phyloP scores from a whole-genome alignment of 64 coral and sea anemone species.

The Montipora cactus region DNA sequence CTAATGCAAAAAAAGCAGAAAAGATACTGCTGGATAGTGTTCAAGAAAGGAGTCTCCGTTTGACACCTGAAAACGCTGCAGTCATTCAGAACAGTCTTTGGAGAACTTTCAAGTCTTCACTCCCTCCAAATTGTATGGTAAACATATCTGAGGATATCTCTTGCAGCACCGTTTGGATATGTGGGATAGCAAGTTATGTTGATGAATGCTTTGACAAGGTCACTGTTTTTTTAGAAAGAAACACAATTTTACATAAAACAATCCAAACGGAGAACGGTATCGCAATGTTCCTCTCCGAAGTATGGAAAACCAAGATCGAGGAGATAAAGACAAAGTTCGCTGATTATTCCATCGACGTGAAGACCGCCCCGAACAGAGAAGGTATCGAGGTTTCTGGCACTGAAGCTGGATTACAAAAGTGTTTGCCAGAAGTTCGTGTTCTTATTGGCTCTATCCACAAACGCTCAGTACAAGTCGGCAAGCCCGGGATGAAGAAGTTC shows the following conservation, averaged over 20 bases:
- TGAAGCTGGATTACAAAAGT: slow-evolving; percentile 5
- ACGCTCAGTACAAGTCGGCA: slow-evolving; percentile 10
- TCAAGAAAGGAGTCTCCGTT: slow-evolving; percentile 37
- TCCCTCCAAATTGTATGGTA: background rate
- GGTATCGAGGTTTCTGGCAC: slow-evolving; percentile 32
- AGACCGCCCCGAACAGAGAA: background rate
- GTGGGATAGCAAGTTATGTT: slow-evolving; percentile 34
- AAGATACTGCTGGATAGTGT: slow-evolving; percentile 22
- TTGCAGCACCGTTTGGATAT: slow-evolving; percentile 42
- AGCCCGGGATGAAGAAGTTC: slow-evolving; percentile 57
- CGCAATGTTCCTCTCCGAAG: slow-evolving; percentile 34
- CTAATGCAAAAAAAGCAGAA: slow-evolving; percentile 17
- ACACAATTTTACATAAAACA: slow-evolving; percentile 41
- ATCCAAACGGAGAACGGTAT: slow-evolving; percentile 15
- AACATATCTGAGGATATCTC: slow-evolving; percentile 12
- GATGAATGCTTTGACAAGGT: slow-evolving; percentile 4
- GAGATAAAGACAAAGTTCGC: background rate
- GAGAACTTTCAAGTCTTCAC: slow-evolving; percentile 14
- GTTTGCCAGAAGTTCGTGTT: background rate
- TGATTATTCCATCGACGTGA: slow-evolving; percentile 34
- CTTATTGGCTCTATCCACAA: slow-evolving; percentile 7
- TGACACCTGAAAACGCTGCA: slow-evolving; percentile 37
- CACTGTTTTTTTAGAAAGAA: slow-evolving; percentile 42
- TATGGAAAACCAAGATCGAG: slow-evolving; percentile 51
- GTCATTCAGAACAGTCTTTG: slow-evolving; percentile 21